Conservation (phyloP, 2,797 vertebrate genomes). For the Eulemur mongoz region DNA sequence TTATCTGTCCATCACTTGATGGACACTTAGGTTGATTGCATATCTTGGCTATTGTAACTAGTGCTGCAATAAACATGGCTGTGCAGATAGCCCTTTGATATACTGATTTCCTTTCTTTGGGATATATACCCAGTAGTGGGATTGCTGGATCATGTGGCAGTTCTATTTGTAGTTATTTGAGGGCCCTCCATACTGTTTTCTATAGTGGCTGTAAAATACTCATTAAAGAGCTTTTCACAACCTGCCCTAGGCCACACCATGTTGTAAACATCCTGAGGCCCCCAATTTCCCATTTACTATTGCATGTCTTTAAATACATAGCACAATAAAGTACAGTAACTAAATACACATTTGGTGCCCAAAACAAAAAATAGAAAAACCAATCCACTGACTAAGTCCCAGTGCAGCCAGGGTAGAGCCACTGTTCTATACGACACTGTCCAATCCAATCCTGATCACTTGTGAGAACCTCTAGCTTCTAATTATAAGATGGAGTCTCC, state of each 20-base stretch:
- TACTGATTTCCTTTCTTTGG: neutral
- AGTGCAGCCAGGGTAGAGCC: no score
- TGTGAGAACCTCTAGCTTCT: neutral
- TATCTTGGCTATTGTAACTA: neutral
- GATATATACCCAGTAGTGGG: neutral
- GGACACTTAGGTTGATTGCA: neutral
- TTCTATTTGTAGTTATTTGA: neutral
- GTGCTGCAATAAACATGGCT: neutral
- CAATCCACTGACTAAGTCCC: neutral
- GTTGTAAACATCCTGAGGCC: neutral
- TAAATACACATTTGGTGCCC: neutral
- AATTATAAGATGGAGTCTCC: neutral
- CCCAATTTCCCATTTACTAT: neutral
- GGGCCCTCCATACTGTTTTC: neutral
- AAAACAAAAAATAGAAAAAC: neutral
- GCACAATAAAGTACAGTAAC: neutral
- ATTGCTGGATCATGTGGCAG: neutral
- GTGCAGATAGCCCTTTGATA: neutral
- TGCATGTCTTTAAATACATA: neutral
- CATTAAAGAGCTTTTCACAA: neutral
- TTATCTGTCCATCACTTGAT: neutral
- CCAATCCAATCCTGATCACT: neutral
- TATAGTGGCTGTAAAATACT: neutral
- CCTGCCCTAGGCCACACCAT: neutral
- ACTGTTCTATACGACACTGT: fast-evolving